Evolutionary conservation across 2,113 vertebrate genomes (phyloP).

Genomic region (Sinocyclocheilus maitianheensis): DNA sequence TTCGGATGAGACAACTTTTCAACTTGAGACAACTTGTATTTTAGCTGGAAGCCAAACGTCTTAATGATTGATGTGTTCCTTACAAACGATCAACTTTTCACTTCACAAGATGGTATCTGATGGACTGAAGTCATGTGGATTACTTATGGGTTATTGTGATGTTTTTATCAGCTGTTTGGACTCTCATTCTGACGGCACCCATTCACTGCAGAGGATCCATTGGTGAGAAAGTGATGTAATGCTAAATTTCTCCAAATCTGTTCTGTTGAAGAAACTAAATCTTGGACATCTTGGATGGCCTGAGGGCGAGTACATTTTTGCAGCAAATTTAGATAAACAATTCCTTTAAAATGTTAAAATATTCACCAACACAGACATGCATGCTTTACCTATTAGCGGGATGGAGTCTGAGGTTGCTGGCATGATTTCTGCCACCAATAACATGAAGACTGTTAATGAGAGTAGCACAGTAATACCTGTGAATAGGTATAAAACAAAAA

Average conservation of each 20-base stretch:
- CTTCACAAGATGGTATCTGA: too few species aligned
- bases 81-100: too few species aligned
- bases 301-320: not conserved
- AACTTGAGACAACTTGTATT: not conserved
- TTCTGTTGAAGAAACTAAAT: too few species aligned
- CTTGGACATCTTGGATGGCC: too few species aligned
- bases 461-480: conserved; percentile 66
- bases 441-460: conserved; percentile 67
- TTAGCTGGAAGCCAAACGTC: not conserved
- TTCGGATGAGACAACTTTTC: not conserved
- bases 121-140: too few species aligned
- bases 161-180: not conserved
- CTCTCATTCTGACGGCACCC: not conserved
- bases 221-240: not conserved
- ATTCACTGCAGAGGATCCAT: not conserved
- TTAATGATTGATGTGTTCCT: not conserved
- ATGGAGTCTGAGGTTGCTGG: conserved; percentile 68
- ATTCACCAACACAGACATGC: conserved; percentile 19
- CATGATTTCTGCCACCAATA: conserved; percentile 68
- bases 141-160: too few species aligned
- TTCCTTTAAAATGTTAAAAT: not conserved
- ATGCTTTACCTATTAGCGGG: conserved; percentile 64
- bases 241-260: too few species aligned
- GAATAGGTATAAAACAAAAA: conserved; percentile 29
- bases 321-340: not conserved